Evolutionary conservation across 2,888 invertebrate species (phyloP).

Genomic region (Temnothorax rugatulus): DNA sequence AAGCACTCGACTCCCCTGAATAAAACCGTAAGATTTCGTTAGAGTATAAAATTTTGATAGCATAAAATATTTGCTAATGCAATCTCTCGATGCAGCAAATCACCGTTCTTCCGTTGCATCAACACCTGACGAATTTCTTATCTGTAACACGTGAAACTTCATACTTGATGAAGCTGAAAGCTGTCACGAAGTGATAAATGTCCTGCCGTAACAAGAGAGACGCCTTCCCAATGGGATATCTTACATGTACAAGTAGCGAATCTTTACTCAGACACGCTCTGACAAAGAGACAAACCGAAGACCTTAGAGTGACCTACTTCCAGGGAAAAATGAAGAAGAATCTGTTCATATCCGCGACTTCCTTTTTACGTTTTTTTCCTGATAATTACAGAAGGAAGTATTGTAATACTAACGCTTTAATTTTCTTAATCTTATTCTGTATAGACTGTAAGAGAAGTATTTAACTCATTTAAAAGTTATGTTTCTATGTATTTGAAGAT

Average conservation of each 20-base stretch:
- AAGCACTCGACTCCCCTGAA: background rate
- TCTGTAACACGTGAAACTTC: background rate
- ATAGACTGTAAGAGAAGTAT: background rate
- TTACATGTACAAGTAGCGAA: slow-evolving; percentile 11
- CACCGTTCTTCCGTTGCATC: background rate
- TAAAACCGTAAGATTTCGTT: background rate
- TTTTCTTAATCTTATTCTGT: background rate
- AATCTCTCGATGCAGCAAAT: background rate
- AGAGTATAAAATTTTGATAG: background rate
- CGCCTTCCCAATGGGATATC: background rate
- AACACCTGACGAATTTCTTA: slow-evolving; percentile 6
- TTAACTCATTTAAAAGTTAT: background rate
- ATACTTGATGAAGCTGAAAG: background rate
- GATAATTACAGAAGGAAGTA: background rate
- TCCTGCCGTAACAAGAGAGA: background rate
- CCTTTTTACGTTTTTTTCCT: background rate
- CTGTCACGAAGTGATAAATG: slow-evolving; percentile 14
- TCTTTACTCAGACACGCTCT: background rate
- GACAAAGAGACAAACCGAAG: background rate
- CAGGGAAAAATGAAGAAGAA: background rate
- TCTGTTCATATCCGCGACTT: background rate
- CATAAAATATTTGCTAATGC: background rate
- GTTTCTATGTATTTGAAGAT: background rate
- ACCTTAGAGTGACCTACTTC: background rate
- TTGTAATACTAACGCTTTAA: background rate